phyloP scores from a whole-genome alignment of 2,888 invertebrate species.

The Pyrrhosoma nymphula region DNA sequence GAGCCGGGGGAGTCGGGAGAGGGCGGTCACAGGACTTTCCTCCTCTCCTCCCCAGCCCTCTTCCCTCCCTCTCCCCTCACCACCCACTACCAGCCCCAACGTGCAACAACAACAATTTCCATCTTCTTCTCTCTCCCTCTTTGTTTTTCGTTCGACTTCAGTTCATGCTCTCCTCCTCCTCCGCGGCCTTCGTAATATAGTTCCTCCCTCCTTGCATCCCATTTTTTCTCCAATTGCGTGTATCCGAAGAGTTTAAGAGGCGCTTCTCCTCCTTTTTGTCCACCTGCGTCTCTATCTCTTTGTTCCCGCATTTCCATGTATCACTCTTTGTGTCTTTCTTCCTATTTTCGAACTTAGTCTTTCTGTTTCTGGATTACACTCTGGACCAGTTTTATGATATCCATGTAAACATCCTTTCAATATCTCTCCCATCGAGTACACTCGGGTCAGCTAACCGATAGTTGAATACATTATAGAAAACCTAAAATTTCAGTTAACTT shows the following conservation, averaged over 20 bases:
- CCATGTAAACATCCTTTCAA: no score
- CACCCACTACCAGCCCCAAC: background rate
- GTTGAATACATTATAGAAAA: no score
- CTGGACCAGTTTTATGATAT: no score
- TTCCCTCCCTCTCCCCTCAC: background rate
- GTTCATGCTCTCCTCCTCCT: background rate
- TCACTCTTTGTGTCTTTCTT: background rate
- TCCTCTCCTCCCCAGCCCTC: background rate
- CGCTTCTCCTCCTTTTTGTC: background rate
- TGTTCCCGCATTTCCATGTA: background rate
- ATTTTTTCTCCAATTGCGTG: slow-evolving; percentile 8
- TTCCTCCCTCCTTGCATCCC: background rate
- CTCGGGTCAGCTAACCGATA: no score
- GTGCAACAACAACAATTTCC: background rate
- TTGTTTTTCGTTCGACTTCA: background rate
- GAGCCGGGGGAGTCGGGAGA: background rate
- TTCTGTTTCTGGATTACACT: no score
- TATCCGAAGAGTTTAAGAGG: slow-evolving; percentile 17
- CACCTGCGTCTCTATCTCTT: background rate
- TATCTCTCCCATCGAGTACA: no score
- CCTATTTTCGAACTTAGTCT: no score
- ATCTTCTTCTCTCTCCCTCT: background rate
- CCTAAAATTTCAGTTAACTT: no score
- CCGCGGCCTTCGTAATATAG: slow-evolving; percentile 41
- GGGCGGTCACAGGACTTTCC: background rate